Base-by-base conservation (phyloP, 2,888 invertebrate genomes). In the Lepetodrilus schrolli region DNA sequence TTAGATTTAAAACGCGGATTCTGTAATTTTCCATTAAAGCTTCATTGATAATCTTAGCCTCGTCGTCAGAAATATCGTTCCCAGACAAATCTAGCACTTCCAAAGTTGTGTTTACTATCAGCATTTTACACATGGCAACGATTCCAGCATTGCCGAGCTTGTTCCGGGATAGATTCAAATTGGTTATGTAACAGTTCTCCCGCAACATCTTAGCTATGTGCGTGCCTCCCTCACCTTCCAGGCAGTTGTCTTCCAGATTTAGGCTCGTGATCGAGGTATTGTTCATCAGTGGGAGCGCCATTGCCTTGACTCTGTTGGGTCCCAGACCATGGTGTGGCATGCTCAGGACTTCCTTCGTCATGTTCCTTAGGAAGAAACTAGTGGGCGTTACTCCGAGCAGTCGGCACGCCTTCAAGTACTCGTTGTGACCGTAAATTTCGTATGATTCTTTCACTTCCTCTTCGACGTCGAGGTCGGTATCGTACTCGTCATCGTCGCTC, bases 1-100 rank as follows among this genome's bases (percentile, higher is more conserved):
- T 91, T 36, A 93, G 77, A 87, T 92, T 91, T 4, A 93, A 81
- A 26, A 83, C 88, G 65, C 82, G 79, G 17, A 89, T 43, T 5
- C 78, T 68, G 70, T 80, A 82, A 70, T 86, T 86, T 70, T 84
- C 84, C 81, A 82, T 72, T 13, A 75, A 78, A 70, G 50, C 70
- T 37, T 70, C 70, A 17, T 17, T 13, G 20, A 70, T 38, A 26
- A 37, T 50, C 13, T 21, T 1, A 17, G 70, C 48, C 13, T 70
- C 70, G 5, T 49, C 36, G 26, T 70, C 70, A 4, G 70, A 37
- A 36, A 70, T 38, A 21, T 70, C 36, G 50, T 70, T 80, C 80
- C 84, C 83, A 68, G 86, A 73, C 5, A 88, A 68, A 48, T 87
- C 78, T 4, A 87, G 72, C 7, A 70, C 69, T 58, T 81, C 78